phyloP scores from a whole-genome alignment of 1,140 invertebrate species.

The Heliconius hermathena region DNA sequence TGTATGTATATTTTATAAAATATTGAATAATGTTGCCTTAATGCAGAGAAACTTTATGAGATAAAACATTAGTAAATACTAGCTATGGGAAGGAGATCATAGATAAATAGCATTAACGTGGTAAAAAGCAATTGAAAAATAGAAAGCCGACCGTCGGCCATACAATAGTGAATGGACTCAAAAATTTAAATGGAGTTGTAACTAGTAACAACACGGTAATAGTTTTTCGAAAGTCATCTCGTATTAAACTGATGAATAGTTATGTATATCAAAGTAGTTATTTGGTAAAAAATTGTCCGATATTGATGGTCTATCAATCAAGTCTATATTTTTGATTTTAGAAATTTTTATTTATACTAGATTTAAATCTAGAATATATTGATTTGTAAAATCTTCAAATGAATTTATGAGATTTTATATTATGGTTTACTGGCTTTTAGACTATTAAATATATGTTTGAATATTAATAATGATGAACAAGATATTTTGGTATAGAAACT shows the following conservation, averaged over 20 bases:
- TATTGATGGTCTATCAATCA: too few species aligned
- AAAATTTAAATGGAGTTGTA: conserved; percentile 13
- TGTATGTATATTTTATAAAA: conserved; percentile 29
- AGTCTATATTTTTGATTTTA: too few species aligned
- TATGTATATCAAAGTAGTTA: not conserved
- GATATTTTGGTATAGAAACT: too few species aligned
- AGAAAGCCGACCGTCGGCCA: conserved; percentile 31
- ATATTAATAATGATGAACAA: too few species aligned
- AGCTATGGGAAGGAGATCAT: conserved; percentile 22
- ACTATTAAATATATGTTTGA: too few species aligned
- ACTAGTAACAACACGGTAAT: not conserved
- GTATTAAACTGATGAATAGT: not conserved
- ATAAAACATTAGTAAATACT: conserved; percentile 23
- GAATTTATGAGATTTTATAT: too few species aligned
- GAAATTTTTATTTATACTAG: too few species aligned
- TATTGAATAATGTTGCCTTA: not conserved
- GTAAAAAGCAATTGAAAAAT: conserved; percentile 40
- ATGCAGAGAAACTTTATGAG: conserved; percentile 11
- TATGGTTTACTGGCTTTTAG: too few species aligned
- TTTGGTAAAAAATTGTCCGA: too few species aligned
- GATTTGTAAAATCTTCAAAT: too few species aligned
- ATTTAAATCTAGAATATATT: too few species aligned
- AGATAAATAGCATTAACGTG: conserved; percentile 28
- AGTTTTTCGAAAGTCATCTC: not conserved
- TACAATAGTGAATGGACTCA: conserved; percentile 29